Percentiles rank a stretch among this genome's conserved stretches.
Evolutionary conservation across 2,797 vertebrate genomes (phyloP).

Genomic region (Cottoperca gobio): DNA sequence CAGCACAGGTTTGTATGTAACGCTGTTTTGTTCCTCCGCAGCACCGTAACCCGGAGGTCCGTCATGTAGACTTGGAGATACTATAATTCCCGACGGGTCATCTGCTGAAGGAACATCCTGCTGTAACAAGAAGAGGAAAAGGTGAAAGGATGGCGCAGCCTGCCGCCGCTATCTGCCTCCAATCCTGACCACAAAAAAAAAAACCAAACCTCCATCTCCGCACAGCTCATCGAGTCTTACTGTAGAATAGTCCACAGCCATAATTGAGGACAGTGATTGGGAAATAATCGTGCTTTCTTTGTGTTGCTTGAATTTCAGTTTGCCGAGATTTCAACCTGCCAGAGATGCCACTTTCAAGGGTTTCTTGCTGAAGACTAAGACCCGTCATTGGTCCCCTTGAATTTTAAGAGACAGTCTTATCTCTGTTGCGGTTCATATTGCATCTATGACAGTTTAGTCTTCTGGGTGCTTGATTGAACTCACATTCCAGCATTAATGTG

Average conservation of each 20-base stretch:
- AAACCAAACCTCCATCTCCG: constrained; percentile 41
- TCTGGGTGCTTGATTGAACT: constrained; percentile 31
- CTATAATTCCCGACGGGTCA: constrained; percentile 78
- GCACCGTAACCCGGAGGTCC: constrained; percentile 98
- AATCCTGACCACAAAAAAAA: constrained; percentile 32
- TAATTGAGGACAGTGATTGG: constrained; percentile 21
- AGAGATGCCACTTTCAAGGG: constrained; percentile 31
- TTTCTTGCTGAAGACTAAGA: constrained; percentile 19
- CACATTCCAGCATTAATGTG: constrained; percentile 62
- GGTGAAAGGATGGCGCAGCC: constrained; percentile 37
- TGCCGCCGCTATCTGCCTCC: constrained; percentile 48
- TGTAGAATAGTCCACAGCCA: constrained; percentile 42
- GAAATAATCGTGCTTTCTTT: not conserved
- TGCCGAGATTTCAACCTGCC: constrained; percentile 18
- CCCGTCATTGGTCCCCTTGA: constrained; percentile 27
- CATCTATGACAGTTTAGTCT: constrained; percentile 11
- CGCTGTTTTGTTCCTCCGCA: constrained; percentile 66
- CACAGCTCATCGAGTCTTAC: constrained; percentile 73
- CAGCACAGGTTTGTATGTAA: not conserved
- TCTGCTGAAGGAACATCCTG: constrained; percentile 31
- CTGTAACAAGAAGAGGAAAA: constrained; percentile 43
- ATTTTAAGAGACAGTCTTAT: constrained; percentile 12
- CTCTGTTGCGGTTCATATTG: constrained; percentile 1
- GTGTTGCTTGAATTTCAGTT: constrained; percentile 30
- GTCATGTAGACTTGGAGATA: constrained; percentile 98